Conservation (phyloP, 2,113 vertebrate species). For the Poeciliopsis turrubarensis region DNA sequence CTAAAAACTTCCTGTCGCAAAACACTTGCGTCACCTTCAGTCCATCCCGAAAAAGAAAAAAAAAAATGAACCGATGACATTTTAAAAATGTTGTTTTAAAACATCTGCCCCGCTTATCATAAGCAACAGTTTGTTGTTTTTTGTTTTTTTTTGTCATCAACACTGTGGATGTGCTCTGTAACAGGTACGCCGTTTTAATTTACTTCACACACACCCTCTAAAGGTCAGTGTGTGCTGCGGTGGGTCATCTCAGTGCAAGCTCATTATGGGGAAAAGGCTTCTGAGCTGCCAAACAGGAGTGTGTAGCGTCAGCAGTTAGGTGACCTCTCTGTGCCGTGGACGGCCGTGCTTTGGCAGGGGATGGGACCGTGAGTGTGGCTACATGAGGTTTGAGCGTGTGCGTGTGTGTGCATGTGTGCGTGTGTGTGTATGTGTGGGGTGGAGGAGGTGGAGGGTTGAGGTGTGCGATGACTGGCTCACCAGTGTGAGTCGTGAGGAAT, state of each 20-base stretch:
- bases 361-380: slow-evolving; percentile 39
- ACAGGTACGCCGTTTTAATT: slow-evolving; percentile 28
- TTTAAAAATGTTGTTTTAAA: neutral
- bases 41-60: too few species aligned
- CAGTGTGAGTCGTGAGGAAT: slow-evolving; percentile 76
- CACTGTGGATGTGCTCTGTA: slow-evolving; percentile 14
- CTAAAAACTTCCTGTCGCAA: neutral
- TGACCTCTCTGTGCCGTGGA: slow-evolving; percentile 62
- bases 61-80: too few species aligned
- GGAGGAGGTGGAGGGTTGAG: slow-evolving; percentile 15
- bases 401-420: too few species aligned
- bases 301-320: slow-evolving; percentile 58
- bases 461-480: slow-evolving; percentile 66
- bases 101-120: neutral
- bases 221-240: slow-evolving; percentile 54
- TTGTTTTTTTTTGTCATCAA: neutral
- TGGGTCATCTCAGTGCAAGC: slow-evolving; percentile 51
- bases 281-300: slow-evolving; percentile 51
- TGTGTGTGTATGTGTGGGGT: too few species aligned
- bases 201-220: slow-evolving; percentile 37
- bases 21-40: neutral
- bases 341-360: slow-evolving; percentile 58
- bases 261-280: slow-evolving; percentile 60
- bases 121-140: neutral
- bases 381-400: neutral